Conservation (phyloP, 2,888 invertebrate species). For the Metacarcinus magister region DNA sequence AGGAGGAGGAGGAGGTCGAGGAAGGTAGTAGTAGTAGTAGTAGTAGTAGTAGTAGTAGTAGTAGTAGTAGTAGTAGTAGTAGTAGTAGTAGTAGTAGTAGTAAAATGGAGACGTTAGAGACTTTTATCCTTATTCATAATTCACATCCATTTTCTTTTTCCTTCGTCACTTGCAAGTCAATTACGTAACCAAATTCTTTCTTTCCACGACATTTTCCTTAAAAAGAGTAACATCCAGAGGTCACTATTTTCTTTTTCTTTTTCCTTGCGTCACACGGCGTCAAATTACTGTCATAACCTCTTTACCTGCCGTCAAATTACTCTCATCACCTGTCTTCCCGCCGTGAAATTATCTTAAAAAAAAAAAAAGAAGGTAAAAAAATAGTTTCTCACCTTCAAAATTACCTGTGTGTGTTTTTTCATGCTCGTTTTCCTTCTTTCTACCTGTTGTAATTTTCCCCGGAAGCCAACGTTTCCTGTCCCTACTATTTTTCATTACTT, state of each 20-base stretch:
- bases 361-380: background rate
- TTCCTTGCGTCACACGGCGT: background rate
- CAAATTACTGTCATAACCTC: slow-evolving; percentile 30
- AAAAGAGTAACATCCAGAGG: background rate
- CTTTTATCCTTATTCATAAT: background rate
- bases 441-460: too few relatives aligned
- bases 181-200: background rate
- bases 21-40: background rate
- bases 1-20: background rate
- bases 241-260: background rate
- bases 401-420: background rate
- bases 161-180: background rate
- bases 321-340: background rate
- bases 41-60: background rate
- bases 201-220: background rate
- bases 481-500: too few relatives aligned
- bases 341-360: background rate
- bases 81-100: background rate
- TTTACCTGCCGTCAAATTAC: slow-evolving; percentile 22
- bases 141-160: too few relatives aligned
- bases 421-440: background rate
- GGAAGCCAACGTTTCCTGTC: too few relatives aligned
- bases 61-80: slow-evolving; percentile 21
- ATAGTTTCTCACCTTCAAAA: background rate
- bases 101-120: background rate